These are phyloP conservation scores for Sebastiscus albofasciatus DNA, from an alignment of 2,797 vertebrate species.

Conservation along the genomic window DNA sequence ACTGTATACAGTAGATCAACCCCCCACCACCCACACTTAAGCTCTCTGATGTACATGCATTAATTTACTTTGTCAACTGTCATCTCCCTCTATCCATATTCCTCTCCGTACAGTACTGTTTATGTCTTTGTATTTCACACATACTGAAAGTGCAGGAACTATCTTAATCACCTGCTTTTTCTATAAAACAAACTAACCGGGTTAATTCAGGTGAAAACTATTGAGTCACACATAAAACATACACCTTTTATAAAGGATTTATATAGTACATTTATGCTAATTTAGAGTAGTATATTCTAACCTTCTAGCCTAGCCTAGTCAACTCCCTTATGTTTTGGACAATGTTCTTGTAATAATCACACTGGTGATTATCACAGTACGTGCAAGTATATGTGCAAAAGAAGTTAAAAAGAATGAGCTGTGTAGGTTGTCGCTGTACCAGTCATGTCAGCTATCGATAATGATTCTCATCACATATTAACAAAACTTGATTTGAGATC, in stretches of 20 bases:
- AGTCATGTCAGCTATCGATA: not conserved
- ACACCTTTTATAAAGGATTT: not conserved
- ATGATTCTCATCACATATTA: not conserved
- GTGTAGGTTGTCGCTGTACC: not conserved
- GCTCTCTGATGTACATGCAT: conserved; percentile 18
- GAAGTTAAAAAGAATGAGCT: not conserved
- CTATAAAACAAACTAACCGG: not conserved
- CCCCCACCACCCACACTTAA: conserved; percentile 9
- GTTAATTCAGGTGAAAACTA: not conserved
- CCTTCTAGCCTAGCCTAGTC: no score
- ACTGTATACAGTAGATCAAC: conserved; percentile 2
- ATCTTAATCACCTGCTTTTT: not conserved
- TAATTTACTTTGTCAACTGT: conserved; percentile 25
- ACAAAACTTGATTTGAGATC: not conserved
- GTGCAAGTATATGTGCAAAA: not conserved
- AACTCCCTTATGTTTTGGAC: not conserved
- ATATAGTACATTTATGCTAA: not conserved
- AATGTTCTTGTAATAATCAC: not conserved
- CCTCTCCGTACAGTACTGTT: not conserved
- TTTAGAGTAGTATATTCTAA: not conserved
- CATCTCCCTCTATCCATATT: not conserved
- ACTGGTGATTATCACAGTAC: not conserved
- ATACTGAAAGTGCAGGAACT: not conserved
- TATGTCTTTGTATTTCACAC: not conserved
- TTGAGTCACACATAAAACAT: not conserved